phyloP scores from a whole-genome alignment of 37 sponge, comb jelly and placozoan species.

The Cliona cf. orientalis region DNA sequence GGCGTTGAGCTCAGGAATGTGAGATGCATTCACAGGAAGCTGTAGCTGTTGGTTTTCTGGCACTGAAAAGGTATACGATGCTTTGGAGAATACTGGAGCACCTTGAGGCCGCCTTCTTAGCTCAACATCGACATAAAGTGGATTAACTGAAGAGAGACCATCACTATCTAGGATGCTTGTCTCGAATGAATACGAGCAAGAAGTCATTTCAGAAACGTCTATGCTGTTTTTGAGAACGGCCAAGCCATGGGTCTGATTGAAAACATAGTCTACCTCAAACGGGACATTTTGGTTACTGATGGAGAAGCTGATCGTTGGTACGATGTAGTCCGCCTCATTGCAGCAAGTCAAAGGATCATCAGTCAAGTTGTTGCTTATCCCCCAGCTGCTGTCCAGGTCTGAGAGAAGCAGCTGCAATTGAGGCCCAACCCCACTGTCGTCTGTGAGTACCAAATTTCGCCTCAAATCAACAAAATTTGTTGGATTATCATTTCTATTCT shows the following conservation, averaged over 20 bases:
- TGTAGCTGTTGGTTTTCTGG: constrained; percentile 30
- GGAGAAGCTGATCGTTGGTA: constrained; percentile 2
- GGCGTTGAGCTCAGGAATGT: constrained; percentile 30
- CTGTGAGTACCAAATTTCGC: constrained; percentile 12
- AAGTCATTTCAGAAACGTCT: constrained; percentile 15
- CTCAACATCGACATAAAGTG: constrained; percentile 9
- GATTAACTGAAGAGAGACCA: constrained; percentile 1
- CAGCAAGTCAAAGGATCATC: not conserved
- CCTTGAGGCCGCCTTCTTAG: constrained; percentile 16
- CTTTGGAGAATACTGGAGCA: constrained; percentile 24
- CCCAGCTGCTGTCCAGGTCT: constrained; percentile 26
- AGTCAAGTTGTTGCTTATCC: not conserved
- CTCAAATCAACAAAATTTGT: constrained; percentile 36
- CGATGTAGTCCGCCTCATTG: not conserved
- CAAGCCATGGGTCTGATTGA: constrained; percentile 4
- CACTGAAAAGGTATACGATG: constrained; percentile 20
- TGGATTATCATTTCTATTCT: constrained; percentile 72
- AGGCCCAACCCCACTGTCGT: constrained; percentile 15
- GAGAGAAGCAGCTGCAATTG: constrained; percentile 18
- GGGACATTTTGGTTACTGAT: constrained; percentile 28
- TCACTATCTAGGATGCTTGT: constrained; percentile 25
- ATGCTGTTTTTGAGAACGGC: constrained; percentile 15
- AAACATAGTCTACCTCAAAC: not conserved
- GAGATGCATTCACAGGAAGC: constrained; percentile 21
- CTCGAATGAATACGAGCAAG: constrained; percentile 27